Base-by-base conservation (phyloP, 2,113 vertebrate genomes). In the Upupa epops region DNA sequence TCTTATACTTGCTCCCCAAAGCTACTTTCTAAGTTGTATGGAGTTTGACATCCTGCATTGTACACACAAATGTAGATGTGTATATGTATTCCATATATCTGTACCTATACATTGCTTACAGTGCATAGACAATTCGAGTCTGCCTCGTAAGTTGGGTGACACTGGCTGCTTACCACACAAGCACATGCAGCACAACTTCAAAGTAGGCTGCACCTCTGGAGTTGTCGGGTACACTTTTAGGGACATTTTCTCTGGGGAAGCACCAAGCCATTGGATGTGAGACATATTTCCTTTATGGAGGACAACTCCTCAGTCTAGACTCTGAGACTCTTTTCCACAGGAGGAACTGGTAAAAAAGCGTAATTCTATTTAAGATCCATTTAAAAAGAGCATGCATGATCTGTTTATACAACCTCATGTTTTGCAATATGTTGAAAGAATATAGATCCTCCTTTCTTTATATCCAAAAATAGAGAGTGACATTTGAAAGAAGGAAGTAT, bases 401-500 rank as follows among this genome's bases (percentile, higher is more conserved):
- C 61, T 34, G 13, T 86, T 90, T 69, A 92, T 83, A 28, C 3
- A n/a, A 68, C 81, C 86, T 91, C 70, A 40, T 84, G 90, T 22
- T 83, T 54, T 79, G 31, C 25, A 90, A 36, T 61, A 76, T 94
- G 78, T 89, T 95, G 86, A 88, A 96, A 96, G 73, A 94, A 61
- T 76, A 82, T 63, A 96, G 66, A 85, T 94, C 81, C 64, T 76
- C 51, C 77, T 89, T 61, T 87, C 92, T 68, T 84, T 63, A 65
- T 45, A 73, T 58, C 91, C 96, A 96, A 96, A 96, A 96, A 94
- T 94, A 94, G 0, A 0, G 17, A 64, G 52, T 84, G 91, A 94
- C 94, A 95, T 96, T 96, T 96, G 71, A 96, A 96, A 96, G 61
- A 71, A 96, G 94, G 96, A 97, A 97, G 94, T 96, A 26, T 71